Conservation (phyloP, 2,113 vertebrate genomes). For the Pelecanus crispus region DNA sequence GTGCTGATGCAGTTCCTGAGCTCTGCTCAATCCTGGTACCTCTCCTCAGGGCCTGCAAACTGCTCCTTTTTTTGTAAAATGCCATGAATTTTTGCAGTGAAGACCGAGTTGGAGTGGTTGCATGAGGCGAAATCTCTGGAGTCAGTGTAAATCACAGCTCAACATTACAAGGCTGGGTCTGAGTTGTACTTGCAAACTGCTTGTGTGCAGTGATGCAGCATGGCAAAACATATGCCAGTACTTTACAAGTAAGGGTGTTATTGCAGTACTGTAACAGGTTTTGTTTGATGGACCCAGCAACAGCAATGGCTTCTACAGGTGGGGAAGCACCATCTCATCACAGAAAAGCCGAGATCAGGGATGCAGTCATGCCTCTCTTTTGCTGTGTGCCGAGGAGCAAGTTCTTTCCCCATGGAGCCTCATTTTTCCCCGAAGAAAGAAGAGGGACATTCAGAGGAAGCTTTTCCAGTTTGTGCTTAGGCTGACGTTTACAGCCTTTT, state of each 20-base stretch:
- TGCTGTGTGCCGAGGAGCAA: background rate
- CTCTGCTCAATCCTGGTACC: background rate
- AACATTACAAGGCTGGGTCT: background rate
- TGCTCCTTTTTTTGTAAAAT: background rate
- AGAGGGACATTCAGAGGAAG: background rate
- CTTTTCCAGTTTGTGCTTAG: background rate
- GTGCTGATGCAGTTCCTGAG: background rate
- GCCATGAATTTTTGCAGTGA: background rate
- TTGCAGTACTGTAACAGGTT: background rate
- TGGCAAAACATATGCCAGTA: background rate
- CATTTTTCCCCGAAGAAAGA: background rate
- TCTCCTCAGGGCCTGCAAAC: background rate
- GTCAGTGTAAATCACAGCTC: background rate
- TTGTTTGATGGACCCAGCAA: background rate
- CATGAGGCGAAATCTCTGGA: background rate
- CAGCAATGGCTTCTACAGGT: background rate
- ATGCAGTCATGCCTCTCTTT: background rate
- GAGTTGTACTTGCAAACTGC: background rate
- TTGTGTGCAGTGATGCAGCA: accelerated
- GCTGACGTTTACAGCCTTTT: background rate
- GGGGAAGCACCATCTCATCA: background rate
- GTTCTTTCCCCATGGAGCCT: background rate
- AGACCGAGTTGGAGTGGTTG: background rate
- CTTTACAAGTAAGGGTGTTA: background rate
- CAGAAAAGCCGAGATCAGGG: background rate